Conservation (phyloP, 2,113 vertebrate genomes). For the Pseudonaja textilis region DNA sequence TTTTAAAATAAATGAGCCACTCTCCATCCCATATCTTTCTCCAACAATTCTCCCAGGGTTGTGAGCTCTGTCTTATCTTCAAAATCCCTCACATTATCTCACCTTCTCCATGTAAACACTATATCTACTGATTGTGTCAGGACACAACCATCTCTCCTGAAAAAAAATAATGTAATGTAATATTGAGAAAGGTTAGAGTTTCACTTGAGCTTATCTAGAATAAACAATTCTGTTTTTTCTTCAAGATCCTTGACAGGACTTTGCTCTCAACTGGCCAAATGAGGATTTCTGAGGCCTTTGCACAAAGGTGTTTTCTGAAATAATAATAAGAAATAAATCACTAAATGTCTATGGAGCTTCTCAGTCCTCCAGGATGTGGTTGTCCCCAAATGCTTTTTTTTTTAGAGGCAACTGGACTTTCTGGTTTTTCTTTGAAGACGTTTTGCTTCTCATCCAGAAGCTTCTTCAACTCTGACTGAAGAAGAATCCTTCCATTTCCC, state of each 20-base stretch:
- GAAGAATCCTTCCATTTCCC: too few relatives aligned
- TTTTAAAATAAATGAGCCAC: constrained; percentile 25
- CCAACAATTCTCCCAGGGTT: background rate
- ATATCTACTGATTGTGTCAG: background rate
- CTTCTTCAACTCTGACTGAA: too few relatives aligned
- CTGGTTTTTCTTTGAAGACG: too few relatives aligned
- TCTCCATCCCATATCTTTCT: background rate
- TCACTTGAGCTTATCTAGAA: background rate
- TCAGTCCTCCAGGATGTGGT: too few relatives aligned
- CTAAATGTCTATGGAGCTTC: too few relatives aligned
- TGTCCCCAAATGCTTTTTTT: too few relatives aligned
- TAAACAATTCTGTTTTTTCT: too few relatives aligned
- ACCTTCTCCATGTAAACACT: background rate
- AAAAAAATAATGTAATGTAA: background rate
- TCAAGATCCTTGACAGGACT: background rate
- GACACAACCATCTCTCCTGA: background rate
- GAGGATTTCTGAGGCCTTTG: background rate
- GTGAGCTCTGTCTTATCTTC: background rate
- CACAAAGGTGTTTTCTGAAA: background rate
- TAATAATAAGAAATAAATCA: background rate
- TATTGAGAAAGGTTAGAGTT: background rate
- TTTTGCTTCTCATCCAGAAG: too few relatives aligned
- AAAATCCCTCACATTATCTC: background rate
- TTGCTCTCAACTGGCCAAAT: background rate
- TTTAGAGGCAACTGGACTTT: too few relatives aligned